Base-by-base conservation (phyloP, 2,797 vertebrate species). In the Zalophus californianus region DNA sequence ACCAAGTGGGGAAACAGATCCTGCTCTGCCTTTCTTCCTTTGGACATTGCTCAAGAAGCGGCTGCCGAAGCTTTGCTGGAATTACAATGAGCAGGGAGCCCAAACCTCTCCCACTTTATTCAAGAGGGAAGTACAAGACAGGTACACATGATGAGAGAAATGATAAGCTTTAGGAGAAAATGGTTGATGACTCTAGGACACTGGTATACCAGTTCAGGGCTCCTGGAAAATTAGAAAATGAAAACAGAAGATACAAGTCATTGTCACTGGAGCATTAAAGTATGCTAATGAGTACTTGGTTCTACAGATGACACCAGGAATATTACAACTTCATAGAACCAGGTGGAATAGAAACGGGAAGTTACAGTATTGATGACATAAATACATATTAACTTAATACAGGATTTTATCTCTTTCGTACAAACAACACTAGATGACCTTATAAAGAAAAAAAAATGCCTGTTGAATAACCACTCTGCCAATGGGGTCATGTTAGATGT, bases 341-440 rank as follows among this genome's bases (percentile, higher is more conserved):
- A 89, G 29, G 10, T 4, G 62, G 44, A 91, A 82, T 7, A 91
- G 66, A 88, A 86, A 77, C 66, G 3, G n/a, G 29, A 86, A 87
- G 29, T 86, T 60, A 50, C 21, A 41, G 41, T 44, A 94, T 3
- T 5, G 2, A 56, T 12, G 21, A 70, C 18, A 79, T 41, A 77
- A 77, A 95, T 54, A 86, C 16, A 54, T 27, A 84, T 62, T 41
- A 78, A 82, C 54, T 85, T 93, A 92, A 93, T 44, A 80, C 15
- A 25, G 4, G 23, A 58, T 52, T 88, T 83, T 85, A 66, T 68
- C 27, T 91, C 27, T 84, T 88, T 77, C 48, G 9, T 54, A 66
- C 25, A 62, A 94, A 85, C 20, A 80, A 66, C 1, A 60, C 16
- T 75, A 0, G 44, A 50, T 91, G 72, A 91, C 20, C 23, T 44